Conservation (phyloP, 2,888 invertebrate genomes). For the Cheilosia impressa region DNA sequence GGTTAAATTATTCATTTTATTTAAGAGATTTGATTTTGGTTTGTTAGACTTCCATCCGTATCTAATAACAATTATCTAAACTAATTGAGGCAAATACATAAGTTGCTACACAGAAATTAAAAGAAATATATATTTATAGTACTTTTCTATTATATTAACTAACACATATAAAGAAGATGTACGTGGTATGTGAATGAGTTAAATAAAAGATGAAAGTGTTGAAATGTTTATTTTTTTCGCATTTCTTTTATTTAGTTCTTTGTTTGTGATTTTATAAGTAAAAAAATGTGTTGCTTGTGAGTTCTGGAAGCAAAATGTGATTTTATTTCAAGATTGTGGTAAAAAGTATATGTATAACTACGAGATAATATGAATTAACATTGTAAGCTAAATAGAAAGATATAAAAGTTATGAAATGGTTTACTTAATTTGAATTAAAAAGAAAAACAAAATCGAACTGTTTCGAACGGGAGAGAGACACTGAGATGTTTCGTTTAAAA, state of each 20-base stretch:
- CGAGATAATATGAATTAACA: background rate
- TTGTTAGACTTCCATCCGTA: conserved; percentile 29
- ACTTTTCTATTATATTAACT: conserved; percentile 55
- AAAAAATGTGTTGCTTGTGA: conserved; percentile 38
- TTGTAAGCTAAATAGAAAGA: conserved; percentile 26
- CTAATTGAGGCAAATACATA: conserved; percentile 49
- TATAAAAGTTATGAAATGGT: background rate
- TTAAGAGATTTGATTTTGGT: conserved; percentile 29
- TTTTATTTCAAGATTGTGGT: conserved; percentile 30
- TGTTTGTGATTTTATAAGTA: conserved; percentile 6
- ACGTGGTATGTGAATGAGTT: conserved; percentile 58
- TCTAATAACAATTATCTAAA: conserved; percentile 67
- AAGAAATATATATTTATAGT: conserved; percentile 19
- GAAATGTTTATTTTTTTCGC: background rate
- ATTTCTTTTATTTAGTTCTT: conserved; percentile 15
- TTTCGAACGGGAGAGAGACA: conserved; percentile 25
- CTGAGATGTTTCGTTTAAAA: background rate
- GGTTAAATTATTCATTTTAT: conserved; percentile 42
- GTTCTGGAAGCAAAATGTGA: conserved; percentile 54
- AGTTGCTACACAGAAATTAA: conserved; percentile 66
- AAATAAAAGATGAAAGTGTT: conserved; percentile 12
- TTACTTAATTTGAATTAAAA: conserved; percentile 12
- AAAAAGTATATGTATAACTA: conserved; percentile 11
- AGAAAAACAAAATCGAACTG: conserved; percentile 5
- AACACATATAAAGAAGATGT: conserved; percentile 67